Evolutionary conservation across 1,140 invertebrate species (phyloP).

Genomic region (Oedothorax gibbosus): DNA sequence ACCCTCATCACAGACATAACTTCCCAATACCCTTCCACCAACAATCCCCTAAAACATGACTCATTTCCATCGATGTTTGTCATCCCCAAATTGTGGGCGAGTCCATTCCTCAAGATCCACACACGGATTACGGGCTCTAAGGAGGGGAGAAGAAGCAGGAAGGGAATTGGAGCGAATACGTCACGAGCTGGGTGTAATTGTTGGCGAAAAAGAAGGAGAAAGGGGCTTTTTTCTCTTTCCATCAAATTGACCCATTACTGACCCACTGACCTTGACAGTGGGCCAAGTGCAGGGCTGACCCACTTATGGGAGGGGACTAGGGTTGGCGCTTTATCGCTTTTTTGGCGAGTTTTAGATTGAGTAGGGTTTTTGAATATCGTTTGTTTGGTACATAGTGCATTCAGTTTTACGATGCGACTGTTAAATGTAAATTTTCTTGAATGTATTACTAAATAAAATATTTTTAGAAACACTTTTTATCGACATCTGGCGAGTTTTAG

Average conservation of each 20-base stretch:
- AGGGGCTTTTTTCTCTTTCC: constrained; percentile 26
- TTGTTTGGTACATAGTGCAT: too few species aligned
- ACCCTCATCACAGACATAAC: too few species aligned
- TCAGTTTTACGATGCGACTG: too few species aligned
- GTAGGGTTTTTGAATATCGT: too few species aligned
- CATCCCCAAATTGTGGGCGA: not conserved
- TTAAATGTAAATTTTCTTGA: too few species aligned
- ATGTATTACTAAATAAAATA: too few species aligned
- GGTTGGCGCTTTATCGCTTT: constrained; percentile 39
- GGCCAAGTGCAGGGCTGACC: constrained; percentile 58
- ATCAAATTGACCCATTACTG: constrained; percentile 51
- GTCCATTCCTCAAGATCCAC: not conserved
- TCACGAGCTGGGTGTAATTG: constrained; percentile 36
- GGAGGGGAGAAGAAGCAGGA: constrained; percentile 3
- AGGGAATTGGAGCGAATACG: constrained; percentile 52
- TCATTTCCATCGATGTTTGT: constrained; percentile 8
- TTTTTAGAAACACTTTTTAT: too few species aligned
- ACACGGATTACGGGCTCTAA: not conserved
- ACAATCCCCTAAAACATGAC: constrained; percentile 25
- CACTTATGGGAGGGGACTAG: constrained; percentile 17
- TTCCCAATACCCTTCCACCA: not conserved
- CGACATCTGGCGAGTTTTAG: too few species aligned
- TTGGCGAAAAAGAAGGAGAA: constrained; percentile 4
- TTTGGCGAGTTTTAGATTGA: too few species aligned
- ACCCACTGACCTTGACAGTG: constrained; percentile 60